Conservation (phyloP, 2,888 invertebrate genomes). For the Nowickia ferox region DNA sequence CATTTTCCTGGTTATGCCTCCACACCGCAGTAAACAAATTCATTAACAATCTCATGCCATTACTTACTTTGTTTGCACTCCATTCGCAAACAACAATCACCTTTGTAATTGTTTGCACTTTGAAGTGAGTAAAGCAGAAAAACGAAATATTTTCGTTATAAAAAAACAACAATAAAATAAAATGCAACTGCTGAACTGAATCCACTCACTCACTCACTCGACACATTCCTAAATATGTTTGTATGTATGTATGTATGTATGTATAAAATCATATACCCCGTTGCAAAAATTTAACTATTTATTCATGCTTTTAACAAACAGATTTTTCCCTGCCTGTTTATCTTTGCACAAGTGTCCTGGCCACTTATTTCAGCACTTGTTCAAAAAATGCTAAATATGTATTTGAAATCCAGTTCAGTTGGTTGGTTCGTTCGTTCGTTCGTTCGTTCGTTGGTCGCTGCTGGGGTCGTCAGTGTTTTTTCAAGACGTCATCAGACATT, state of each 20-base stretch:
- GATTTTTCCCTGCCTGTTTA: conserved; percentile 2
- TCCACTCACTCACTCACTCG: background rate
- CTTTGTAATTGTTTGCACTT: conserved; percentile 39
- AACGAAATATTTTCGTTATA: conserved; percentile 27
- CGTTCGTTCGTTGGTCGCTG: conserved; percentile 3
- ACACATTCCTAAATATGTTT: background rate
- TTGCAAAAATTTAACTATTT: background rate
- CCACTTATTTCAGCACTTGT: conserved; percentile 21
- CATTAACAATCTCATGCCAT: conserved; percentile 40
- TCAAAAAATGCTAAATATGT: conserved; percentile 45
- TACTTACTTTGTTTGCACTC: conserved; percentile 40
- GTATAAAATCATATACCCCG: background rate
- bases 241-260: no score
- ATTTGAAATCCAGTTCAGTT: conserved; percentile 39
- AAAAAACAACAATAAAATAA: background rate
- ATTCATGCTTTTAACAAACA: conserved; percentile 6
- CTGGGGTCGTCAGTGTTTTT: conserved; percentile 39
- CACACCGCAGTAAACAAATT: conserved; percentile 24
- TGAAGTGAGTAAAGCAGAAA: conserved; percentile 13
- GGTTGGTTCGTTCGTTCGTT: background rate
- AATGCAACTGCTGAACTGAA: conserved; percentile 30
- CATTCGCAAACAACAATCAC: conserved; percentile 31
- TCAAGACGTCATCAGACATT: conserved; percentile 62
- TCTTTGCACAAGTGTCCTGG: conserved; percentile 11
- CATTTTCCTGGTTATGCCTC: background rate